Evolutionary conservation across 2,888 invertebrate genomes (phyloP).

Genomic region (Amphiduros pacificus): DNA sequence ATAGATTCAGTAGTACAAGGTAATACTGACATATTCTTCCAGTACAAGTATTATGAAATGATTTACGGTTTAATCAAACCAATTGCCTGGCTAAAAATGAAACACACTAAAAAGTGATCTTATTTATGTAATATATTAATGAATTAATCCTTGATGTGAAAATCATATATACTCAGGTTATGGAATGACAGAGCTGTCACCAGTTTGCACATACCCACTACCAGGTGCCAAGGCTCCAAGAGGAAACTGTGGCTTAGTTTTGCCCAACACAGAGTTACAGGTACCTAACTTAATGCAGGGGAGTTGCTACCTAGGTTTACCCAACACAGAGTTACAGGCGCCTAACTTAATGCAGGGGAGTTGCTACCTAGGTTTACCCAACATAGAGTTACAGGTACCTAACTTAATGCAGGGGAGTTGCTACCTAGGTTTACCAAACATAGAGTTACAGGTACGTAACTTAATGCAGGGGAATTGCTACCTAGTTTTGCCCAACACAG

Average conservation of each 20-base stretch:
- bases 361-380: no score
- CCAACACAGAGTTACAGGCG: slow-evolving; percentile 69
- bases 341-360: no score
- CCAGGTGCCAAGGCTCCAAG: slow-evolving; percentile 62
- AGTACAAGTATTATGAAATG: background rate
- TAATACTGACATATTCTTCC: background rate
- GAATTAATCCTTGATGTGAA: background rate
- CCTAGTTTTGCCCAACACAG: no score
- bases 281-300: slow-evolving; percentile 34
- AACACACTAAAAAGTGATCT: no score
- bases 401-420: no score
- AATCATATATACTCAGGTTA: slow-evolving; percentile 52
- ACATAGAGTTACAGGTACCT: no score
- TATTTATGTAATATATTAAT: no score
- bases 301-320: slow-evolving; percentile 61
- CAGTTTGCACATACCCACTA: slow-evolving; percentile 32
- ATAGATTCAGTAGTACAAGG: background rate
- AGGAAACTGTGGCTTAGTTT: slow-evolving; percentile 70
- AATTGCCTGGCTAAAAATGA: no score
- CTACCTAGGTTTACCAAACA: no score
- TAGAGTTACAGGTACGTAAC: no score
- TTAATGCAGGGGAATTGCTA: no score
- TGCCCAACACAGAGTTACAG: slow-evolving; percentile 70
- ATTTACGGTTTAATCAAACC: background rate
- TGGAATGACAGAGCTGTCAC: slow-evolving; percentile 54